Base-by-base conservation (phyloP, 2,797 vertebrate species). In the Microctenopoma stevenorrisi region DNA sequence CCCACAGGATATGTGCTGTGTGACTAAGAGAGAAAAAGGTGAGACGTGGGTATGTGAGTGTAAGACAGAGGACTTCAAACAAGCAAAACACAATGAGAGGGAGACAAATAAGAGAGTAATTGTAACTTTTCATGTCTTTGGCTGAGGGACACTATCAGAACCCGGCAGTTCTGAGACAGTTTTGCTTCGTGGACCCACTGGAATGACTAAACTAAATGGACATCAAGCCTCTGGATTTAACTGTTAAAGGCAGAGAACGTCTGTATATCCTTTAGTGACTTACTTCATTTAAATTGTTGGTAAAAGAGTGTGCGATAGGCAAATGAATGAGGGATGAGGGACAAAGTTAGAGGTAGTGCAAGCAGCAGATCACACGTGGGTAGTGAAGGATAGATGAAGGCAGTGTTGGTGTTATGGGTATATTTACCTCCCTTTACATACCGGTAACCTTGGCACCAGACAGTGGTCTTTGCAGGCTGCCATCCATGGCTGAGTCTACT, bases 151-250 rank as follows among this genome's bases (percentile, higher is more conserved):
- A 72, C 75, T 57, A 83, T 86, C 79, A 74, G 33, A 76, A 65
- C 61, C 64, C 64, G 68, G 44, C 63, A 61, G 50, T 74, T 86
- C 71, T 76, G 16, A 42, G 77, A 78, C 76, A 76, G 81, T 66
- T 60, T 49, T 68, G 49, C 88, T 74, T 5, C 73, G 75, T 78
- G 79, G 87, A 74, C 72, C 68, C 3, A 30, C 74, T 88, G 74
- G 80, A 81, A 87, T 86, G 65, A 69, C 62, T 62, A 48, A 73
- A 88, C 81, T 90, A 93, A 87, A 92, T 93, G 88, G 90, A 84
- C 84, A 63, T 66, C 70, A 69, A 73, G 80, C 84, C 81, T 89
- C 81, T 81, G 84, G 84, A 85, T 86, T 69, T 83, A 80, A 88
- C 83, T 85, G 74, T 68, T 74, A 78, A 82, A 80, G 77, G 78